Evolutionary conservation across 2,113 vertebrate genomes (phyloP).

Genomic region (Speoplatyrhinus poulsoni): DNA sequence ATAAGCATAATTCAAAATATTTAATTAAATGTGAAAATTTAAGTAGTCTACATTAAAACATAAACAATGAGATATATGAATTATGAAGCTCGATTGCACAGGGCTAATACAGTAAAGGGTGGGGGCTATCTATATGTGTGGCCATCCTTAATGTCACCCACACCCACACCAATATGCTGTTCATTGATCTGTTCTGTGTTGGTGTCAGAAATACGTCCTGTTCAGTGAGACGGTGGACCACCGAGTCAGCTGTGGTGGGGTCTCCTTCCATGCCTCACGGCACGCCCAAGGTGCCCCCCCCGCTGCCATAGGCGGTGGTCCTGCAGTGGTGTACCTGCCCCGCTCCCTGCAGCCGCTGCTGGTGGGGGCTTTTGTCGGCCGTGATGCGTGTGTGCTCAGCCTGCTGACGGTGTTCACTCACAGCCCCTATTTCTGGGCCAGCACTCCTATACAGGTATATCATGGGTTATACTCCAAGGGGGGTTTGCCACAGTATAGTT

Average conservation of each 20-base stretch:
- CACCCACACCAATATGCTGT: background rate
- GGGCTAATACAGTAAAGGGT: too few species aligned
- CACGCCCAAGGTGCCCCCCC: conserved; percentile 33
- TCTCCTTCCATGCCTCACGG: conserved; percentile 45
- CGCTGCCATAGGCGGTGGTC: conserved; percentile 49
- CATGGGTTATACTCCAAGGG: too few species aligned
- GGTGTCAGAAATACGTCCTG: conserved; percentile 66
- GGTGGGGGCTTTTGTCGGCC: background rate
- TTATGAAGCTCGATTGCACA: too few species aligned
- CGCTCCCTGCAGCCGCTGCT: conserved; percentile 35
- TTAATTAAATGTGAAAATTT: too few species aligned
- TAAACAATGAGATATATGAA: too few species aligned
- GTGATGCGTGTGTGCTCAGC: conserved; percentile 59
- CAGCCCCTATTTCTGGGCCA: conserved; percentile 55
- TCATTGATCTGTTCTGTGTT: conserved; percentile 6
- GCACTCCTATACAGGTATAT: conserved; percentile 58
- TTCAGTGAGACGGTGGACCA: conserved; percentile 35
- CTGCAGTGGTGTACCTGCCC: conserved; percentile 64
- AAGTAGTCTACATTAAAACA: too few species aligned
- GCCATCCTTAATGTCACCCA: background rate
- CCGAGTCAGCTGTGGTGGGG: conserved; percentile 42
- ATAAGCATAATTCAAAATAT: background rate
- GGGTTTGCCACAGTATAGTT: too few species aligned
- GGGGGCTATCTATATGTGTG: too few species aligned
- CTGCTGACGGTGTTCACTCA: conserved; percentile 65